phyloP scores from a whole-genome alignment of 2,113 vertebrate species.

The Dipodomys spectabilis region DNA sequence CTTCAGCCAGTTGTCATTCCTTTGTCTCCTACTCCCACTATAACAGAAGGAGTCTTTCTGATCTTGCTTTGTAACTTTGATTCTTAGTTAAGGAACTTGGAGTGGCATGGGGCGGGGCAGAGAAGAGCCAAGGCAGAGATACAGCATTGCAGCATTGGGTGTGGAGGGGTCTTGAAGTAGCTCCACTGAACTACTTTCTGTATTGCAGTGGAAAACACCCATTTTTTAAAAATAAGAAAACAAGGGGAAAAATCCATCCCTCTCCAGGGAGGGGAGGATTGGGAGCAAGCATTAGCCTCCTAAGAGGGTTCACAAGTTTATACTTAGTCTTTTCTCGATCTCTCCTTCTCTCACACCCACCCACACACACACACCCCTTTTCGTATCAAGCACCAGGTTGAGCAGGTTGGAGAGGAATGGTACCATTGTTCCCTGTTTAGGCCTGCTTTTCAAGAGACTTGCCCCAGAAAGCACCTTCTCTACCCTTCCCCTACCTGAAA shows the following conservation, averaged over 20 bases:
- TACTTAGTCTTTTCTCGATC: conserved; percentile 58
- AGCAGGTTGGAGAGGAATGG: conserved; percentile 66
- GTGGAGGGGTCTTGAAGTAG: background rate
- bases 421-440: conserved; percentile 68
- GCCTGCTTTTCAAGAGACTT: conserved; percentile 69
- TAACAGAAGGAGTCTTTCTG: conserved; percentile 15
- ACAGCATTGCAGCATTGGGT: background rate
- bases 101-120: background rate
- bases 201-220: conserved; percentile 81
- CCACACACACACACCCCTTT: conserved; percentile 16
- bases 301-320: conserved; percentile 89
- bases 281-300: conserved; percentile 85
- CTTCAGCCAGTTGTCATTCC: background rate
- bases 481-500: conserved; percentile 84
- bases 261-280: conserved; percentile 79
- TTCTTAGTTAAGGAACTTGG: conserved; percentile 45
- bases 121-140: background rate
- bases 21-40: background rate
- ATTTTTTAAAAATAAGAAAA: conserved; percentile 77
- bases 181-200: conserved; percentile 71
- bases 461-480: conserved; percentile 77
- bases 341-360: background rate
- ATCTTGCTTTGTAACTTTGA: conserved; percentile 6
- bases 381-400: conserved; percentile 70
- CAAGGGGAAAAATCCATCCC: conserved; percentile 82